Percentiles rank a stretch among this genome's conserved stretches.
Conservation (phyloP, 2,113 vertebrate genomes). For the Caloenas nicobarica region DNA sequence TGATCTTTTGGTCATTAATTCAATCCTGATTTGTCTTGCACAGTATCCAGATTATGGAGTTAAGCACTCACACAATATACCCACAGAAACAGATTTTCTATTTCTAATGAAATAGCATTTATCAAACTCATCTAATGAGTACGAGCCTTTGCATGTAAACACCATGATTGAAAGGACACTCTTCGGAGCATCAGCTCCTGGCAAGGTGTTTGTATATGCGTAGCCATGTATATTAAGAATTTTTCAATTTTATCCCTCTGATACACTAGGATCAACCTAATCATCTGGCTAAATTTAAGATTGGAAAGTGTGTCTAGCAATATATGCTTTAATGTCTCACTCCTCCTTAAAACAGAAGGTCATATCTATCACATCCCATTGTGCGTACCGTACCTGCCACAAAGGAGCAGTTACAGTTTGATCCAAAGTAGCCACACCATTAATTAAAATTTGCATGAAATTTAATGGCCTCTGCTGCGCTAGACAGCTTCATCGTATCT, state of each 20-base stretch:
- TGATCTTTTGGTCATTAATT: neutral
- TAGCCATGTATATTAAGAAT: neutral
- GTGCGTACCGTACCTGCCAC: no score
- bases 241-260: neutral
- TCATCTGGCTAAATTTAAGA: neutral
- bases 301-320: neutral
- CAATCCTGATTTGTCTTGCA: neutral
- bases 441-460: no score
- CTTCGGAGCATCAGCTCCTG: neutral
- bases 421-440: neutral
- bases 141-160: neutral
- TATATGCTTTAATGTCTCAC: neutral
- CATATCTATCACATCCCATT: neutral
- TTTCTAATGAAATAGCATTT: neutral
- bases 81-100: neutral
- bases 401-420: neutral
- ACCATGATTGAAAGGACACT: neutral
- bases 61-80: neutral
- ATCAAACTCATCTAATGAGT: neutral
- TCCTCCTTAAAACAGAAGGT: neutral
- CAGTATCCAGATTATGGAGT: neutral
- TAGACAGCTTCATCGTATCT: fast-evolving
- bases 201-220: neutral
- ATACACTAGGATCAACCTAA: neutral
- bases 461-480: no score